A percentile compares a stretch with the other conserved stretches of the same genome.
Conservation (phyloP, 2,113 vertebrate genomes). For the Scartelaos histophorus region DNA sequence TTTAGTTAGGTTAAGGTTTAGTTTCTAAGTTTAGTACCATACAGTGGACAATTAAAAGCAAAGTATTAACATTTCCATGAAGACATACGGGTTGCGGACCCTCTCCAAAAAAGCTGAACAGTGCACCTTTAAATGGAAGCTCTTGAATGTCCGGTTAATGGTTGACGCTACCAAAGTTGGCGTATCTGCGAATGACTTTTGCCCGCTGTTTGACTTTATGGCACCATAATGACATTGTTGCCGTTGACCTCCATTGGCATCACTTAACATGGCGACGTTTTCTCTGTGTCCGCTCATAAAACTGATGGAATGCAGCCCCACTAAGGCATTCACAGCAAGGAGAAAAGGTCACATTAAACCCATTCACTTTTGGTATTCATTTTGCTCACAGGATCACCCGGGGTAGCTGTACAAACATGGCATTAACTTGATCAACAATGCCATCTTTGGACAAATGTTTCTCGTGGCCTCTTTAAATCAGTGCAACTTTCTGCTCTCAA, state of each 20-base stretch:
- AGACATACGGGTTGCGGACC: too few species aligned
- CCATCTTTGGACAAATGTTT: conserved; percentile 10
- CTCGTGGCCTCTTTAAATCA: conserved; percentile 3
- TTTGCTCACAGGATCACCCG: background rate
- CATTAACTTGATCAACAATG: background rate
- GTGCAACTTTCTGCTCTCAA: background rate
- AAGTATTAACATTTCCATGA: too few species aligned
- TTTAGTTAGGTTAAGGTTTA: too few species aligned
- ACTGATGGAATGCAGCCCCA: conserved; percentile 29
- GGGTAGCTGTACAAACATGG: background rate
- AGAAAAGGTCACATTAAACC: conserved; percentile 28
- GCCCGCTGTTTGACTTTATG: conserved; percentile 30
- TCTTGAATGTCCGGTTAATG: conserved; percentile 19
- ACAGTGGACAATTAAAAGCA: too few species aligned
- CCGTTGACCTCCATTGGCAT: conserved; percentile 24
- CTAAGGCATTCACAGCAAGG: conserved; percentile 21
- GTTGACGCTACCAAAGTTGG: conserved; percentile 24
- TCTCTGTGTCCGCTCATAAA: conserved; percentile 29
- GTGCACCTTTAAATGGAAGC: conserved; percentile 12
- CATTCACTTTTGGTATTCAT: conserved; percentile 11
- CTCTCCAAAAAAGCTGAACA: too few species aligned
- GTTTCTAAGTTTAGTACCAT: too few species aligned
- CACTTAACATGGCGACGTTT: conserved; percentile 27
- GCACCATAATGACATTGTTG: conserved; percentile 35
- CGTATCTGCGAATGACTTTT: conserved; percentile 17